Evolutionary conservation across 2,888 invertebrate species (phyloP).

Genomic region (Nymphalis c-album): DNA sequence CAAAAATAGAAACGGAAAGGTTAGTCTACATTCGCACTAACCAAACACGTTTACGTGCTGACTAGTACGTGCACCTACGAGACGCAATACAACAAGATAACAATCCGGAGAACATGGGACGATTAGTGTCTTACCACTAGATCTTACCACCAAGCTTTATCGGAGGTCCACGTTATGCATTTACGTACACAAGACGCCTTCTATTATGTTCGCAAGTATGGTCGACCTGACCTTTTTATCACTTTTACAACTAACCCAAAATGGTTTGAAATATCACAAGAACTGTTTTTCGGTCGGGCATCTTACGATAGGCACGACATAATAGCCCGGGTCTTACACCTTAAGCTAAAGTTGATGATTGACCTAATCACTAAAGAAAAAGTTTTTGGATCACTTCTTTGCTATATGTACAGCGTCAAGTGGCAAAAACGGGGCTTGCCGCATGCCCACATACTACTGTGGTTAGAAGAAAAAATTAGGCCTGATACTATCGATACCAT

Average conservation of each 20-base stretch:
- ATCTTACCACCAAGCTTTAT: slow-evolving; percentile 9
- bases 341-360: slow-evolving; percentile 9
- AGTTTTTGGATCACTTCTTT: slow-evolving; percentile 20
- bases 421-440: neutral
- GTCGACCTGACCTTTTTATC: slow-evolving; percentile 9
- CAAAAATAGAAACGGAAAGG: too few relatives aligned
- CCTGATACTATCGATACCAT: slow-evolving; percentile 22
- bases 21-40: too few relatives aligned
- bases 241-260: slow-evolving; percentile 12
- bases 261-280: neutral
- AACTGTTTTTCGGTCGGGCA: slow-evolving; percentile 3
- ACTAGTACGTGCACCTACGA: neutral
- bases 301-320: slow-evolving; percentile 24
- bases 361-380: slow-evolving; percentile 15
- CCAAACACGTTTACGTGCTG: too few relatives aligned
- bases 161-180: neutral
- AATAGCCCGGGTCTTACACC: slow-evolving; percentile 24
- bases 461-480: slow-evolving; percentile 16
- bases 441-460: neutral
- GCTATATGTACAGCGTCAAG: slow-evolving; percentile 14
- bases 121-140: too few relatives aligned
- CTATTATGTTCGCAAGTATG: slow-evolving; percentile 2
- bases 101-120: neutral
- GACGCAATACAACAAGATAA: slow-evolving; percentile 10
- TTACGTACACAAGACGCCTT: slow-evolving; percentile 11